Evolutionary conservation across 2,888 invertebrate species (phyloP).

Genomic region (Chloroclysta siterata): DNA sequence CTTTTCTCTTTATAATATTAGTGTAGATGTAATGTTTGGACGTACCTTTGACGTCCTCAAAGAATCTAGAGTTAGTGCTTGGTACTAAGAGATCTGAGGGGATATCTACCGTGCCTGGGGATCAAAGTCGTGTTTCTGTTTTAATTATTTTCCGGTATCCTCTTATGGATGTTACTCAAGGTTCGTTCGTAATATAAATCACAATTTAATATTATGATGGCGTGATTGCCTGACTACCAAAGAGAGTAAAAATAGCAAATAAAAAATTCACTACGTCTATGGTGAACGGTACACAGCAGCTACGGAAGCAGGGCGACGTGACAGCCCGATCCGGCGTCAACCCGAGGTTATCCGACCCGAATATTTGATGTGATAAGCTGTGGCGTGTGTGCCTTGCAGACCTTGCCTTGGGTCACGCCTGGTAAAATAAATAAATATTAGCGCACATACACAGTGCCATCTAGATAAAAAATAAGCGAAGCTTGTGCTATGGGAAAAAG

Average conservation of each 20-base stretch:
- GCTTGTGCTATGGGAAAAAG: too few species aligned
- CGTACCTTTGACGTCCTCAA: too few species aligned
- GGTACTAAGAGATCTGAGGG: too few species aligned
- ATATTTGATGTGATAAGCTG: conserved; percentile 52
- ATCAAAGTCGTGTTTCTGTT: too few species aligned
- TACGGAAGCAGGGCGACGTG: conserved; percentile 47
- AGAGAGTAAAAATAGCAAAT: conserved; percentile 71
- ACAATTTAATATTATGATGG: neutral
- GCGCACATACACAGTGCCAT: too few species aligned
- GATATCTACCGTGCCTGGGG: too few species aligned
- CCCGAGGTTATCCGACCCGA: conserved; percentile 49
- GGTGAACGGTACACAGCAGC: conserved; percentile 50
- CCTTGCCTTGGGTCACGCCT: neutral
- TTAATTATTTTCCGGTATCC: too few species aligned
- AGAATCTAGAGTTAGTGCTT: too few species aligned
- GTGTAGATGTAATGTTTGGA: too few species aligned
- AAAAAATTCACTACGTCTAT: conserved; percentile 71
- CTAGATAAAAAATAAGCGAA: too few species aligned
- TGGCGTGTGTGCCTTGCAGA: conserved; percentile 26
- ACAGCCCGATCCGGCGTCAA: conserved; percentile 33
- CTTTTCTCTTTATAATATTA: too few species aligned
- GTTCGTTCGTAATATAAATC: neutral
- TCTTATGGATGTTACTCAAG: neutral
- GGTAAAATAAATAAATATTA: neutral
- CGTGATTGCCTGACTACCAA: conserved; percentile 35